Percentiles rank a stretch among this genome's conserved stretches.
These are phyloP conservation scores for Chorisops tibialis DNA, from an alignment of 2,888 invertebrate genomes.

Conservation along the genomic window DNA sequence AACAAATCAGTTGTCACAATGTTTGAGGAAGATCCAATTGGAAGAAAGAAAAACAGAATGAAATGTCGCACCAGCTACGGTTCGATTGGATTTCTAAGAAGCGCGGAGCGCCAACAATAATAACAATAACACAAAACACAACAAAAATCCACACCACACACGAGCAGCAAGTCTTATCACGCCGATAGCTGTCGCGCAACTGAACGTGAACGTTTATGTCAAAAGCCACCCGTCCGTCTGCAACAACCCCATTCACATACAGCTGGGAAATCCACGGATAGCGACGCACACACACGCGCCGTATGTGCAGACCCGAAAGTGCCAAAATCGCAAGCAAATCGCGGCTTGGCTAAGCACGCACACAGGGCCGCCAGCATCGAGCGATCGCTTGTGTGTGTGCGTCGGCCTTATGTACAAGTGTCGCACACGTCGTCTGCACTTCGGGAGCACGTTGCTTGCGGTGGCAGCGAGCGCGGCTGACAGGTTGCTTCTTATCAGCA, in stretches of 20 bases:
- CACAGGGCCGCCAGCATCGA: constrained; percentile 4
- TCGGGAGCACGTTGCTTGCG: too few relatives aligned
- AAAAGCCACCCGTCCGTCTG: constrained; percentile 5
- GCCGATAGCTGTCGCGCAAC: constrained; percentile 65
- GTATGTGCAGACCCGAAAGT: not conserved
- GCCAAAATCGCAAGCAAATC: constrained; percentile 2
- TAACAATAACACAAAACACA: constrained; percentile 1
- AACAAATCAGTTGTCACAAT: not conserved
- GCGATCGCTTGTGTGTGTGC: not conserved
- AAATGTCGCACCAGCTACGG: too few relatives aligned
- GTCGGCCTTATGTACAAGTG: constrained; percentile 20
- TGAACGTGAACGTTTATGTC: constrained; percentile 42
- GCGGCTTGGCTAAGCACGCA: constrained; percentile 1
- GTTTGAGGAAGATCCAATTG: too few relatives aligned
- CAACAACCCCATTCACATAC: constrained; percentile 12
- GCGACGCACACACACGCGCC: not conserved
- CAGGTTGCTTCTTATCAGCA: too few relatives aligned
- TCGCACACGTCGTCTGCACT: not conserved
- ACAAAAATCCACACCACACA: constrained; percentile 7
- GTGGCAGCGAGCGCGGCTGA: too few relatives aligned
- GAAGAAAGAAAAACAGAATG: too few relatives aligned
- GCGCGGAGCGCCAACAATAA: not conserved
- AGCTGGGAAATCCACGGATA: not conserved
- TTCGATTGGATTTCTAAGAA: too few relatives aligned
- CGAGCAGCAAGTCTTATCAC: constrained; percentile 52